These are phyloP conservation scores for Laticauda laticaudata DNA, from an alignment of 2,113 vertebrate genomes.

Conservation along the genomic window DNA sequence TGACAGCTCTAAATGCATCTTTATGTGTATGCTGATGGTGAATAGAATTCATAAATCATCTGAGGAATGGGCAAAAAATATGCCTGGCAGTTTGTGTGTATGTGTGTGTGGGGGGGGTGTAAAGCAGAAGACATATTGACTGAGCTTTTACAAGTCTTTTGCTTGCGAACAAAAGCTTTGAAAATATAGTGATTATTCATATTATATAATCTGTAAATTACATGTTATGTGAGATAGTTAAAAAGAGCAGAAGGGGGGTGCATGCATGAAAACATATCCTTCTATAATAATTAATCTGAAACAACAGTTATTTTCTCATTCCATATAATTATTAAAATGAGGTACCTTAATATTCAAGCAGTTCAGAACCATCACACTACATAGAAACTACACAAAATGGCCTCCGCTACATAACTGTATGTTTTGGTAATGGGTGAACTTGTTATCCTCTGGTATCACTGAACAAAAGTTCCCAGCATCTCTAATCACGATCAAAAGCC, in stretches of 20 bases:
- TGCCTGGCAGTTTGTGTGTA: background rate
- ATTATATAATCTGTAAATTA: background rate
- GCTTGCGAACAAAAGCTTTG: background rate
- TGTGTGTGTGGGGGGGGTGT: background rate
- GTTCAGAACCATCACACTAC: background rate
- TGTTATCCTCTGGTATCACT: background rate
- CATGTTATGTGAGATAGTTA: background rate
- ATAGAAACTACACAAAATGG: background rate
- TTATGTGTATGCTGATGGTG: background rate
- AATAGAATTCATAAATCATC: background rate
- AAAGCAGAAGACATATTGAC: too few species aligned
- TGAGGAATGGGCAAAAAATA: background rate
- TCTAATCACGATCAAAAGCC: background rate
- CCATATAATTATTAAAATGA: background rate
- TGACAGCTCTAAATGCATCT: background rate
- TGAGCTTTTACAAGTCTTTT: background rate
- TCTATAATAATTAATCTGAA: constrained; percentile 5
- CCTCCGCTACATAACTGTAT: background rate
- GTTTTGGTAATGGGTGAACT: background rate
- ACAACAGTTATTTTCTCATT: background rate
- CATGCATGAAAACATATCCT: background rate
- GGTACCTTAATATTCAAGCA: background rate
- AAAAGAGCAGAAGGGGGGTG: background rate
- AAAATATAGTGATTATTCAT: background rate
- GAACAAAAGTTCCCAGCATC: background rate